phyloP scores from a whole-genome alignment of 2,888 invertebrate genomes.

The Pyrrhosoma nymphula region DNA sequence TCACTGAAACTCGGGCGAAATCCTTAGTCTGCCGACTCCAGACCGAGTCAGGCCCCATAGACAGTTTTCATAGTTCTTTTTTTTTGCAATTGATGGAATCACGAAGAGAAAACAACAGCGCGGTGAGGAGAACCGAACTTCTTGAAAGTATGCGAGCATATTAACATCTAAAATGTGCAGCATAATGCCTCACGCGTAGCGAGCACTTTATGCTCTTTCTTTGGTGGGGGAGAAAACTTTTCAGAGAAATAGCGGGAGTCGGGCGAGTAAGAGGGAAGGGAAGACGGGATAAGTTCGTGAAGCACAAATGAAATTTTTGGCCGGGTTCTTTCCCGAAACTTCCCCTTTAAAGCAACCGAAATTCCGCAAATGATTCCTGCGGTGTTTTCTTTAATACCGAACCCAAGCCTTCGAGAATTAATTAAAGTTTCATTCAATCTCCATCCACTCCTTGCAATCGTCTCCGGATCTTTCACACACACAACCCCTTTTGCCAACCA shows the following conservation, averaged over 20 bases:
- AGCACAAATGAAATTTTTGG: not conserved
- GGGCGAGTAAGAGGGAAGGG: not conserved
- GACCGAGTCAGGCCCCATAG: not conserved
- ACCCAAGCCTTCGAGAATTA: not conserved
- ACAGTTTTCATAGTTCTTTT: not conserved
- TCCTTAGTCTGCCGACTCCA: not conserved
- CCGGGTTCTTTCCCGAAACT: not conserved
- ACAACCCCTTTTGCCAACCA: not conserved
- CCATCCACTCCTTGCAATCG: not conserved
- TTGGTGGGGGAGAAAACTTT: not conserved
- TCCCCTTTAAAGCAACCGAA: not conserved
- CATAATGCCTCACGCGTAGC: not conserved
- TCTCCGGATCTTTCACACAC: not conserved
- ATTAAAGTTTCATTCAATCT: constrained; percentile 23
- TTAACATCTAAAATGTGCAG: constrained; percentile 26
- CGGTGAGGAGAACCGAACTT: not conserved
- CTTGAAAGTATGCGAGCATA: constrained; percentile 9
- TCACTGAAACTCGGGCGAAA: not conserved
- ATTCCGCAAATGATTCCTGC: constrained; percentile 43
- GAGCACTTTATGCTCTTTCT: not conserved
- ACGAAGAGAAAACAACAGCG: not conserved
- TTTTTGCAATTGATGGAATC: not conserved
- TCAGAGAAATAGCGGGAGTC: not conserved
- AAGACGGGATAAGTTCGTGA: not conserved
- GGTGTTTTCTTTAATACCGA: constrained; percentile 42